Evolutionary conservation across 1,140 invertebrate genomes (phyloP).

Genomic region (Kradibia gibbosae): DNA sequence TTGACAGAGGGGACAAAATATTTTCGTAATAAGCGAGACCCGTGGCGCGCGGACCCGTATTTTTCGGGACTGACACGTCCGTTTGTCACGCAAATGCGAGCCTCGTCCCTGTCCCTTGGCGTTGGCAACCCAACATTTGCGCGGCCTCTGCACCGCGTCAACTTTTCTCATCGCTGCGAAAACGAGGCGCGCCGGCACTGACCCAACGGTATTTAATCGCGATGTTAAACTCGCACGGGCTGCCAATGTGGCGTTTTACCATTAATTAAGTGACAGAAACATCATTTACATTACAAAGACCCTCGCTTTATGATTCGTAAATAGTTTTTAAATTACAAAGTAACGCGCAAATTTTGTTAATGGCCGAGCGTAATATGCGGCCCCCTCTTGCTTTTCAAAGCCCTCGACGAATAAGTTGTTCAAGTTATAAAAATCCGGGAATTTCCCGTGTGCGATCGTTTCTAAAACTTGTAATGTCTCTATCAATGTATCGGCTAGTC

Average conservation of each 20-base stretch:
- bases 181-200: background rate
- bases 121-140: constrained; percentile 1
- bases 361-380: background rate
- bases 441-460: background rate
- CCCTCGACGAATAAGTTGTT: background rate
- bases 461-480: background rate
- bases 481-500: background rate
- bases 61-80: constrained; percentile 10
- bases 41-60: background rate
- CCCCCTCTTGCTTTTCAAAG: background rate
- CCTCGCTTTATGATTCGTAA: background rate
- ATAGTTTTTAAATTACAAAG: constrained; percentile 17
- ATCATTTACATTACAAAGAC: constrained; percentile 5
- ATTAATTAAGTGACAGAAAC: constrained; percentile 19
- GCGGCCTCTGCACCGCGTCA: background rate
- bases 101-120: background rate
- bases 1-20: constrained; percentile 22
- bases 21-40: constrained; percentile 18
- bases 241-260: background rate
- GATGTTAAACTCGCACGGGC: background rate
- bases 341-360: background rate
- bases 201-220: too few species aligned
- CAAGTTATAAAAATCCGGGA: background rate
- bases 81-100: constrained; percentile 14
- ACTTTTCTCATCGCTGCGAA: background rate